A percentile compares a stretch with the other conserved stretches of the same genome.
Conservation (phyloP, 2,888 invertebrate genomes). For the Phania funesta region DNA sequence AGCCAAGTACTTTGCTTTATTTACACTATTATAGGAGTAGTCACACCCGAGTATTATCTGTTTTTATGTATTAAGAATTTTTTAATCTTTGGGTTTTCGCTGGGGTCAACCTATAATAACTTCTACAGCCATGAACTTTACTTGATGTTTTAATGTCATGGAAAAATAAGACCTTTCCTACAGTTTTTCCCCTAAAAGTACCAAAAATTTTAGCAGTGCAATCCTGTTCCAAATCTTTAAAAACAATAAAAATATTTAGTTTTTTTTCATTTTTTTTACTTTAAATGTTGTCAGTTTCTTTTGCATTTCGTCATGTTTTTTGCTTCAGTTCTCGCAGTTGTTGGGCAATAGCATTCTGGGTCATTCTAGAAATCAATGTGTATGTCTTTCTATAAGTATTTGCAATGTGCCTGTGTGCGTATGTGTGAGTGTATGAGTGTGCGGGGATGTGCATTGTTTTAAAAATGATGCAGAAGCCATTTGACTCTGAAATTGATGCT, state of each 20-base stretch:
- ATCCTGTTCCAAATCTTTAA: too few relatives aligned
- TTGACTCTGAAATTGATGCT: conserved; percentile 32
- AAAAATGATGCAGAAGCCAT: neutral
- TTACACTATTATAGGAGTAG: too few relatives aligned
- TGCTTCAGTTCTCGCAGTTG: neutral
- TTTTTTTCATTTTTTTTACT: neutral
- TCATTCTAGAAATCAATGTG: neutral
- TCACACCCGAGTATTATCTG: too few relatives aligned
- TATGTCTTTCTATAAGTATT: neutral
- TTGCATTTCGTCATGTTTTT: neutral
- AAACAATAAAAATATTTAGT: too few relatives aligned
- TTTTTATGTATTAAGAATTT: too few relatives aligned
- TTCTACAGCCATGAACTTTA: too few relatives aligned
- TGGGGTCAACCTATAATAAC: too few relatives aligned
- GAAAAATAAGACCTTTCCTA: too few relatives aligned
- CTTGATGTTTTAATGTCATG: too few relatives aligned
- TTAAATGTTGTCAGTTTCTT: conserved; percentile 2
- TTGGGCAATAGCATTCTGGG: neutral
- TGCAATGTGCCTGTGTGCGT: neutral
- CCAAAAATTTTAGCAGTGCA: too few relatives aligned
- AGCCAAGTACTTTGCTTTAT: neutral
- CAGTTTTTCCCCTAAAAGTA: too few relatives aligned
- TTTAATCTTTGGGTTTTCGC: too few relatives aligned
- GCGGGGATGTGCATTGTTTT: neutral
- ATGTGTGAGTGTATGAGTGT: neutral